Evolutionary conservation across 2,113 vertebrate species (phyloP).

Genomic region (Nannobrachium achirus): DNA sequence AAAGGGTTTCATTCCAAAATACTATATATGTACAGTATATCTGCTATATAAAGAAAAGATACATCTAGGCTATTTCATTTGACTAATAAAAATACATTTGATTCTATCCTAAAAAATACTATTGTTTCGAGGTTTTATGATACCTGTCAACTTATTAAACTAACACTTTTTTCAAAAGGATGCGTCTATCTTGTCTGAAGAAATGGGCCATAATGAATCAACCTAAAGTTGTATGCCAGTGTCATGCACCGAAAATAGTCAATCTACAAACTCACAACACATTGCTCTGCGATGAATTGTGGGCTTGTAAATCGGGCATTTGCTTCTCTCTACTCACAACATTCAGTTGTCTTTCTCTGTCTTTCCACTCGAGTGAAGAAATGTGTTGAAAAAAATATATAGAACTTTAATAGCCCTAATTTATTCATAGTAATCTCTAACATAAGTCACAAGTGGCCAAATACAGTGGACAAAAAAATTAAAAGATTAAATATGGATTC

Average conservation of each 20-base stretch:
- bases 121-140: slow-evolving; percentile 33
- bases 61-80: neutral
- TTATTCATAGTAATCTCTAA: neutral
- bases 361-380: neutral
- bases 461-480: neutral
- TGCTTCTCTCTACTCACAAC: too few species aligned
- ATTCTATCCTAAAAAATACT: slow-evolving; percentile 54
- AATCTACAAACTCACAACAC: too few species aligned
- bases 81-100: slow-evolving; percentile 48
- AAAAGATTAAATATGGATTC: neutral
- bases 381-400: neutral
- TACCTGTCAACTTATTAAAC: slow-evolving; percentile 15
- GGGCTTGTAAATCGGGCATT: too few species aligned
- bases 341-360: too few species aligned
- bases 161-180: neutral
- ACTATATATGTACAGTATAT: slow-evolving; percentile 8
- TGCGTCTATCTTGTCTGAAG: neutral
- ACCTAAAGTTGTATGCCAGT: neutral
- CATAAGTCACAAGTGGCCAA: neutral
- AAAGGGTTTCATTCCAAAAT: slow-evolving; percentile 69
- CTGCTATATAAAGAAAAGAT: slow-evolving; percentile 8
- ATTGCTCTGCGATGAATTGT: too few species aligned
- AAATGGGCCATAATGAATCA: neutral
- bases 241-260: too few species aligned
- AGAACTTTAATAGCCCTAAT: neutral